Conservation (phyloP, 2,113 vertebrate genomes). For the Cynoglossus semilaevis region DNA sequence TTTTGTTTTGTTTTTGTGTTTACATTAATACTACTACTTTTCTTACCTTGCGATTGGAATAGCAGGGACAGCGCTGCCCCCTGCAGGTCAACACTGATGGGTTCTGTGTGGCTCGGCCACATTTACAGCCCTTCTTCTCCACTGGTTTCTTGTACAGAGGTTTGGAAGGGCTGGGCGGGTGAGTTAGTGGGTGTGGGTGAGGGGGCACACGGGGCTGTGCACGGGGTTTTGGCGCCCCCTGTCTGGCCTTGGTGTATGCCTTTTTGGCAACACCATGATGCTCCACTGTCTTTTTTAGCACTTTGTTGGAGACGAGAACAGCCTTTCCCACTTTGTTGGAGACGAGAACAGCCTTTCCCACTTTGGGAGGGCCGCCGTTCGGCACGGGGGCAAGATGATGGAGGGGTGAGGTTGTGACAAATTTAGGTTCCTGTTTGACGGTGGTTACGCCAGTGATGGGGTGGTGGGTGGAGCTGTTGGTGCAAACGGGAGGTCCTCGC, state of each 20-base stretch:
- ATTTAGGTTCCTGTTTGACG: constrained; percentile 85
- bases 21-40: rapidly evolving
- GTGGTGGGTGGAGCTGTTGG: constrained; percentile 78
- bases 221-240: constrained; percentile 89
- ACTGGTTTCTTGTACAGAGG: constrained; percentile 97
- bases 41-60: constrained; percentile 94
- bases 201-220: constrained; percentile 86
- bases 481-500: constrained; percentile 79
- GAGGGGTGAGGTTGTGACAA: constrained; percentile 67
- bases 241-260: constrained; percentile 91
- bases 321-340: constrained; percentile 91
- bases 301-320: constrained; percentile 87
- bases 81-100: constrained; percentile 99
- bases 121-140: constrained; percentile 99
- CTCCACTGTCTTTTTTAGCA: constrained; percentile 90
- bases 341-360: constrained; percentile 89
- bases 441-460: constrained; percentile 80
- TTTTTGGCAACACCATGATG: constrained; percentile 93
- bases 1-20: too few relatives aligned
- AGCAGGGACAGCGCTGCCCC: constrained; percentile 98
- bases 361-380: constrained; percentile 90
- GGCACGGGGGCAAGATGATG: constrained; percentile 88
- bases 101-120: constrained; percentile 98
- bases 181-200: constrained; percentile 74
- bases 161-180: constrained; percentile 92